Percentiles rank a stretch among this genome's conserved stretches.
These are phyloP conservation scores for Plodia interpunctella DNA, from an alignment of 1,140 invertebrate species.

Conservation along the genomic window DNA sequence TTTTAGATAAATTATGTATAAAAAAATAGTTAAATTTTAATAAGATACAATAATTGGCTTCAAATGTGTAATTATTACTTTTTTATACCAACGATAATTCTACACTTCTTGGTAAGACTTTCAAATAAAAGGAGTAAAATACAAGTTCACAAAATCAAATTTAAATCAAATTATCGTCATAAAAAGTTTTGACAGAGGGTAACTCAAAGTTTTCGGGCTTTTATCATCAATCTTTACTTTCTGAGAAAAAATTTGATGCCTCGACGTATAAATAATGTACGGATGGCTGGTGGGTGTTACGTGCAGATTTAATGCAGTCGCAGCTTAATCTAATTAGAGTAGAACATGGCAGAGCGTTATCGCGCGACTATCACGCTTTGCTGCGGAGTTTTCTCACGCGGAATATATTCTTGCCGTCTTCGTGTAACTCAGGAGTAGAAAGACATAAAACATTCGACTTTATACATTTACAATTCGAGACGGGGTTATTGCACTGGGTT, in stretches of 20 bases:
- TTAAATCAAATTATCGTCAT: constrained; percentile 11
- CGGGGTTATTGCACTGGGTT: not conserved
- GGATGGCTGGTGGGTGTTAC: not conserved
- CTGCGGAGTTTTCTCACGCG: constrained; percentile 42
- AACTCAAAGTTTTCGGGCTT: constrained; percentile 1
- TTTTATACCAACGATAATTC: too few species aligned
- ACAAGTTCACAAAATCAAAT: constrained; percentile 2
- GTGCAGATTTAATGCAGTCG: not conserved
- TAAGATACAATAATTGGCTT: not conserved
- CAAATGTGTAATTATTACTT: too few species aligned
- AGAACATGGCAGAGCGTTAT: constrained; percentile 34
- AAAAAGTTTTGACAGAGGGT: constrained; percentile 8
- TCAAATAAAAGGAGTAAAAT: not conserved
- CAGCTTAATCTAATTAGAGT: constrained; percentile 24
- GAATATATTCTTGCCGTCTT: constrained; percentile 48
- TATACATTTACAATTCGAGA: not conserved
- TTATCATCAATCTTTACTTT: constrained; percentile 10
- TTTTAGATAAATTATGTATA: not conserved
- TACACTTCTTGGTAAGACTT: not conserved
- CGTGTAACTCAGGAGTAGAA: constrained; percentile 13
- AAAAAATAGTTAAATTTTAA: not conserved
- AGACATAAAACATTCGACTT: not conserved
- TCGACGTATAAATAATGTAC: constrained; percentile 3
- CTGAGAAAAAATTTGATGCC: not conserved
- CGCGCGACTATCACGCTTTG: constrained; percentile 42